Percentiles rank a stretch among this genome's conserved stretches.
Conservation (phyloP, 2,888 invertebrate genomes). For the Pachliopta kotzebuea region DNA sequence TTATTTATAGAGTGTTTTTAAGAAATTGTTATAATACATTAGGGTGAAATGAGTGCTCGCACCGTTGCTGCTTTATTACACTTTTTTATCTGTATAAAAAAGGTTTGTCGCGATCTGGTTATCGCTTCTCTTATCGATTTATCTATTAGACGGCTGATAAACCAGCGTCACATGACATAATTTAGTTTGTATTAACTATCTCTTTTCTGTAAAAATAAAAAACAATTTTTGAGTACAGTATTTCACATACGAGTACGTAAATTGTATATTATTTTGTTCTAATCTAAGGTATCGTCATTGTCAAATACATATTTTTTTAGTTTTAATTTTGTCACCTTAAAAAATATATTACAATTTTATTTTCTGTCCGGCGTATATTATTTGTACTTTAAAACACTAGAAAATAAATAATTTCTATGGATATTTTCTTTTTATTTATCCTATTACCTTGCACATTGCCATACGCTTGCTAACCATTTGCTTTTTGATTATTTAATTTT, state of each 20-base stretch:
- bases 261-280: not conserved
- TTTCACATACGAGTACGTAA: not conserved
- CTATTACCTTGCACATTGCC: slow-evolving; percentile 19
- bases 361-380: slow-evolving; percentile 1
- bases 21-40: not conserved
- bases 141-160: slow-evolving; percentile 29
- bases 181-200: slow-evolving; percentile 54
- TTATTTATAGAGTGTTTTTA: not conserved
- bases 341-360: slow-evolving; percentile 7
- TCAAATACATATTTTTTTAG: not conserved
- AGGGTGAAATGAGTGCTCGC: slow-evolving; percentile 1
- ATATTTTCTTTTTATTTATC: slow-evolving; percentile 28
- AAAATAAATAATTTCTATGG: slow-evolving; percentile 30
- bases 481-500: slow-evolving; percentile 1
- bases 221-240: slow-evolving; percentile 35
- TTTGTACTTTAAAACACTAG: slow-evolving; percentile 19
- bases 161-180: slow-evolving; percentile 35
- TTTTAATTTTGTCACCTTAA: not conserved
- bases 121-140: slow-evolving; percentile 35
- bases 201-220: slow-evolving; percentile 10
- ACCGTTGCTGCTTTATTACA: slow-evolving; percentile 10
- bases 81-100: slow-evolving; percentile 2
- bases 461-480: slow-evolving; percentile 4
- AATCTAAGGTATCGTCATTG: slow-evolving; percentile 1
- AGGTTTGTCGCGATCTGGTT: slow-evolving; percentile 12